Base-by-base conservation (phyloP, 2,113 vertebrate genomes). In the Chamaea fasciata region DNA sequence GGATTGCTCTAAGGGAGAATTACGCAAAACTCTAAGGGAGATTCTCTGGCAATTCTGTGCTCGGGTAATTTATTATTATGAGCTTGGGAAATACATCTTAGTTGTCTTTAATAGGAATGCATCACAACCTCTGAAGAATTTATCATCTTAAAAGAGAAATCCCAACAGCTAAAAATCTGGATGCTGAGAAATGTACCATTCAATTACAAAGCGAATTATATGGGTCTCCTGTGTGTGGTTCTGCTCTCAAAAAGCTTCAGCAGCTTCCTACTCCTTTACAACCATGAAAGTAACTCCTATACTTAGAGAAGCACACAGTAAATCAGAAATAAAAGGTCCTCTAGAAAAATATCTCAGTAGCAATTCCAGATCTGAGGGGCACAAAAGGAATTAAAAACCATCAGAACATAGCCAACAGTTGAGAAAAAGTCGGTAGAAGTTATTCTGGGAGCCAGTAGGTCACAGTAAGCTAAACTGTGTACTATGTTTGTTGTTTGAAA, bases 201-300 rank as follows among this genome's bases (percentile, higher is more conserved):
- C 80, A 86, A 80, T 96, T 91, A 94, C 65, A 39, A 60, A 84
- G 76, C 41, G 95, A 88, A 93, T 91, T 63, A 65, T 67, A 89
- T 19, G 73, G 76, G 90, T 73, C 92, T 90, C 90, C 65, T 65
- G 86, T 33, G 88, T 70, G 69, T 59, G 85, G 60, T 84, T 96
- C 76, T 79, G 90, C 79, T 94, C 73, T 88, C 79, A 53, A 33
- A 88, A 93, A 95, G 41, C 44, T 28, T 63, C 63, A 90, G 71
- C 64, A 90, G 85, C 76, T 90, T 87, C 79, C 53, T 78, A 31
- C 59, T 60, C 30, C 79, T 86, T 76, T 46, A 53, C 26, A 81
- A 69, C 44, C 78, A 49, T 16, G 28, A 75, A 42, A 81, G 26
- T 20, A 49, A 84, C 84, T 93, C 75, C 83, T 95, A 69, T 50